Evolutionary conservation across 2,888 invertebrate genomes (phyloP).

Genomic region (Dexiosoma caninum): DNA sequence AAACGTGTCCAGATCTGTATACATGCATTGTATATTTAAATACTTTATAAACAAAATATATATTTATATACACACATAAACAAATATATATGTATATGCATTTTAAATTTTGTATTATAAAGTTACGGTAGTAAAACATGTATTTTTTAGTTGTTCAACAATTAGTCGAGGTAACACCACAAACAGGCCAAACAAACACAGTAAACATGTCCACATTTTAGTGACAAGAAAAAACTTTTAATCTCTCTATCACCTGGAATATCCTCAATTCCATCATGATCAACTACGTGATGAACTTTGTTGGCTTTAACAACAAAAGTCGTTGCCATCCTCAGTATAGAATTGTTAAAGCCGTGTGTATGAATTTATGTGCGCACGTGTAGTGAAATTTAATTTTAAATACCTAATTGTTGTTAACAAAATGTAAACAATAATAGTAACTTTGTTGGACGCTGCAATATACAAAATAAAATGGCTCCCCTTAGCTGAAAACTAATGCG

Average conservation of each 20-base stretch:
- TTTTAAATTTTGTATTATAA: conserved; percentile 13
- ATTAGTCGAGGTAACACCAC: conserved; percentile 56
- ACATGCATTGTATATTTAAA: conserved; percentile 11
- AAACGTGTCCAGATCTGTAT: not conserved
- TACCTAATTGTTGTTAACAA: not conserved
- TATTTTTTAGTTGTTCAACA: conserved; percentile 55
- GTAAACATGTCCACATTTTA: not conserved
- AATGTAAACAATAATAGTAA: too few relatives aligned
- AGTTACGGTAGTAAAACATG: conserved; percentile 51
- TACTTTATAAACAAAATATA: conserved; percentile 4
- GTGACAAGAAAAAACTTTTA: not conserved
- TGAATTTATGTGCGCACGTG: conserved; percentile 24
- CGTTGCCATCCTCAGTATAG: not conserved
- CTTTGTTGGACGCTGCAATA: too few relatives aligned
- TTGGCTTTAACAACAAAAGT: not conserved
- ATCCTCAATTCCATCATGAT: conserved; percentile 29
- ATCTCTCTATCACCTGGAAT: not conserved
- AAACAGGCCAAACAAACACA: conserved; percentile 2
- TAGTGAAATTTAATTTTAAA: conserved; percentile 24
- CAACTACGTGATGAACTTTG: conserved; percentile 24
- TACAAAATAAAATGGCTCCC: too few relatives aligned
- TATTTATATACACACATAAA: too few relatives aligned
- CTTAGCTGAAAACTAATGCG: too few relatives aligned
- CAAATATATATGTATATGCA: not conserved
- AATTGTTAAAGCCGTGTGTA: too few relatives aligned